Evolutionary conservation across 1,140 invertebrate species (phyloP).

Genomic region (Pogonognathellus flavescens): DNA sequence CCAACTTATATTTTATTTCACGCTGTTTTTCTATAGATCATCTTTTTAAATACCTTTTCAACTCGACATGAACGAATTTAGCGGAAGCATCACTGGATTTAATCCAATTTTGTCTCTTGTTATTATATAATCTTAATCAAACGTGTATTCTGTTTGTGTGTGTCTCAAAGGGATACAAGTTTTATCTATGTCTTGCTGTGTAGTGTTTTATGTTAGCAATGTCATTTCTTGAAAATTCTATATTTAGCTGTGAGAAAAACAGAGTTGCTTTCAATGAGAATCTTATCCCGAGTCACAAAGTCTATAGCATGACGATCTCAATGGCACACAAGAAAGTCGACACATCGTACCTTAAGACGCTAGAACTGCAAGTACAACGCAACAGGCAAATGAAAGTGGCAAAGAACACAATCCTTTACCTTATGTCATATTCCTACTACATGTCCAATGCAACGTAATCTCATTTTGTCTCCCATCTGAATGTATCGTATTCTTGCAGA

Average conservation of each 20-base stretch:
- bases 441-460: neutral
- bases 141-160: neutral
- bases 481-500: too few species aligned
- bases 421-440: neutral
- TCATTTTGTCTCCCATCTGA: too few species aligned
- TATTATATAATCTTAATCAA: neutral
- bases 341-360: neutral
- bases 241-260: slow-evolving; percentile 39
- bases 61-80: neutral
- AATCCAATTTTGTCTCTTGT: slow-evolving; percentile 5
- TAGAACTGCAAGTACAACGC: neutral
- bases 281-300: slow-evolving; percentile 12
- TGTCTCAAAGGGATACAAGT: neutral
- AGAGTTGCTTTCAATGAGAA: slow-evolving; percentile 22
- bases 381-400: neutral
- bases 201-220: neutral
- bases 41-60: neutral
- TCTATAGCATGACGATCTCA: neutral
- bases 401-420: neutral
- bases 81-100: neutral
- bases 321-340: neutral
- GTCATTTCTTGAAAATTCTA: slow-evolving; percentile 9
- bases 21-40: neutral
- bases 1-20: neutral
- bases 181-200: neutral